A percentile compares a stretch with the other conserved stretches of the same genome.
Conservation (phyloP, 2,888 invertebrate genomes). For the Troides aeacus region DNA sequence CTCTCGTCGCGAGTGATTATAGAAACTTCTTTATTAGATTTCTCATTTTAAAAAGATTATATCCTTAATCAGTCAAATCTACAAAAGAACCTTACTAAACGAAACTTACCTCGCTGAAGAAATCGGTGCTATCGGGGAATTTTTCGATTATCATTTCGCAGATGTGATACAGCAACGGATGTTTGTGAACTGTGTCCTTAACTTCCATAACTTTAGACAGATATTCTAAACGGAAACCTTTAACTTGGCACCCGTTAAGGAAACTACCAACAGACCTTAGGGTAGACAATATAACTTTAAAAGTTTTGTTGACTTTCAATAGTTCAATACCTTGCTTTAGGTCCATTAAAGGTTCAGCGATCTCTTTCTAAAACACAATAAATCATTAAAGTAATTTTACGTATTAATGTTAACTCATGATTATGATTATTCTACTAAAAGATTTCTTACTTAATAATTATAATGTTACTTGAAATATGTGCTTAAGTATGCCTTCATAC, state of each 20-base stretch:
- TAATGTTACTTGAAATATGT: not conserved
- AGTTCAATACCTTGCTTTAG: slow-evolving; percentile 97
- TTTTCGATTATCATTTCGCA: slow-evolving; percentile 99
- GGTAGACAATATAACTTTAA: slow-evolving; percentile 95
- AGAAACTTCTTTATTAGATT: too few relatives aligned
- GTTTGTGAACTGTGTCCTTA: slow-evolving; percentile 99
- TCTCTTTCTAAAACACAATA: slow-evolving; percentile 85
- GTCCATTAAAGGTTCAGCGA: slow-evolving; percentile 99
- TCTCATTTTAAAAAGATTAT: too few relatives aligned
- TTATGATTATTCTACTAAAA: too few relatives aligned
- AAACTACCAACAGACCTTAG: slow-evolving; percentile 97
- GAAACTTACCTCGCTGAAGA: slow-evolving; percentile 93
- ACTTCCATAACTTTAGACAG: slow-evolving; percentile 98
- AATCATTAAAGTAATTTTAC: not conserved
- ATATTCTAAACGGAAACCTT: slow-evolving; percentile 98
- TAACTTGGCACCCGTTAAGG: slow-evolving; percentile 94
- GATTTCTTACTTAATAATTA: too few relatives aligned
- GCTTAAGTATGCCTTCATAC: too few relatives aligned
- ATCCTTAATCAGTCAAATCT: too few relatives aligned
- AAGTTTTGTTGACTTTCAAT: slow-evolving; percentile 94
- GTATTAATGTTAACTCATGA: too few relatives aligned
- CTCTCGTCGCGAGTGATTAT: too few relatives aligned
- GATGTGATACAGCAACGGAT: slow-evolving; percentile 97
- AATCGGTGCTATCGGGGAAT: slow-evolving; percentile 96
- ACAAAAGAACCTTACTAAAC: not conserved